phyloP scores from a whole-genome alignment of 2,888 invertebrate genomes.

The Icerya purchasi region DNA sequence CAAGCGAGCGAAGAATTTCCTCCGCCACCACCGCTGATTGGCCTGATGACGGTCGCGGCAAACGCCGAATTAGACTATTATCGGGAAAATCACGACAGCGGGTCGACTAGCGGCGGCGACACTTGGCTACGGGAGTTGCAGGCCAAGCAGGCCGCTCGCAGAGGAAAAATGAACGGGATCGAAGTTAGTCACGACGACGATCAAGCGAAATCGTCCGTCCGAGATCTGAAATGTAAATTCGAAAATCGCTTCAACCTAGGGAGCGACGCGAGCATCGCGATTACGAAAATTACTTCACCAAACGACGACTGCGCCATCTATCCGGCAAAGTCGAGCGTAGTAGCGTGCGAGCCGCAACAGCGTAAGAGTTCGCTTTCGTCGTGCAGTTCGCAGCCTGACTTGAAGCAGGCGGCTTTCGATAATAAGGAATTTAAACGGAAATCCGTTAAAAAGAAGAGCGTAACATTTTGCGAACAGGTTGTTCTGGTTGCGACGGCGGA shows the following conservation, averaged over 20 bases:
- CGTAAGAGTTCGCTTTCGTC: background rate
- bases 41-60: background rate
- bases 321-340: too few relatives aligned
- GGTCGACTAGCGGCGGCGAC: conserved; percentile 38
- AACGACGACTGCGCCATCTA: too few relatives aligned
- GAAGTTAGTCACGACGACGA: background rate
- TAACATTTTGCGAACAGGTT: conserved; percentile 86
- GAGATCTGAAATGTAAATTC: conserved; percentile 62
- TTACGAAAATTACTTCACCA: too few relatives aligned
- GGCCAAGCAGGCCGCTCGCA: conserved; percentile 43
- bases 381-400: background rate
- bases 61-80: conserved; percentile 18
- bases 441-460: conserved; percentile 70
- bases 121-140: conserved; percentile 59
- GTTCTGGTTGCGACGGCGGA: conserved; percentile 80
- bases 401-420: conserved; percentile 11
- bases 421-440: conserved; percentile 24
- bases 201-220: conserved; percentile 31
- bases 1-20: conserved; percentile 78
- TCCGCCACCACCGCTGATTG: conserved; percentile 39
- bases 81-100: conserved; percentile 39
- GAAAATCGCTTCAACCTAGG: conserved; percentile 28
- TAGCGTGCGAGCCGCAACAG: background rate
- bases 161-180: background rate
- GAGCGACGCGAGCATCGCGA: background rate